Conservation (phyloP, 2,797 vertebrate genomes). For the Perodicticus potto region DNA sequence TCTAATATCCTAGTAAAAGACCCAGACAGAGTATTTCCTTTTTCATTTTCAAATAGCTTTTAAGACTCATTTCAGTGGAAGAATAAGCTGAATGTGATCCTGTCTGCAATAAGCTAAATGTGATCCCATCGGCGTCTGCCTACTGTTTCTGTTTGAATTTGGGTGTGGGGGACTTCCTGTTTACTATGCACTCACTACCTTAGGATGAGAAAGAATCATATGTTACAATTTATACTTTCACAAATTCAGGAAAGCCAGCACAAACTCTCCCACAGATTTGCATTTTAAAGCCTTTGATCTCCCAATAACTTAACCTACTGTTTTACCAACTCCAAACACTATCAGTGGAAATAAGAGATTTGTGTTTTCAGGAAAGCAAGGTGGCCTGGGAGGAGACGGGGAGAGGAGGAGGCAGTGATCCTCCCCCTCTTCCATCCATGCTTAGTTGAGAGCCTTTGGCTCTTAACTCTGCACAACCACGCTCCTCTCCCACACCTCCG, state of each 20-base stretch:
- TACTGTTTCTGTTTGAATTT: not conserved
- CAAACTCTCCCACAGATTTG: not conserved
- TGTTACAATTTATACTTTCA: not conserved
- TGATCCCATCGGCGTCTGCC: not conserved
- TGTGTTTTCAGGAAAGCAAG: not conserved
- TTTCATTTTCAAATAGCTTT: constrained; percentile 22
- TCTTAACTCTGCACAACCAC: too few species aligned
- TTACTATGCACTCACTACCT: not conserved
- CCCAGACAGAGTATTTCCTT: not conserved
- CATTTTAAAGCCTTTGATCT: not conserved
- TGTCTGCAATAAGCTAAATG: too few species aligned
- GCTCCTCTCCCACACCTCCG: not conserved
- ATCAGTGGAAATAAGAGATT: not conserved
- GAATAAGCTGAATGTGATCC: not conserved
- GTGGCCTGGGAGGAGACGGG: not conserved
- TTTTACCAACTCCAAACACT: not conserved
- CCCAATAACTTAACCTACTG: not conserved
- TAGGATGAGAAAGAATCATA: not conserved
- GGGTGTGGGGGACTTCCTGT: not conserved
- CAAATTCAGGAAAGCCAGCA: not conserved
- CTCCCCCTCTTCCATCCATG: not conserved
- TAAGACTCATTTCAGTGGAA: not conserved
- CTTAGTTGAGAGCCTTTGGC: not conserved
- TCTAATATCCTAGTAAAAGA: constrained; percentile 1
- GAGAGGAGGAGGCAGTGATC: not conserved